phyloP scores from a whole-genome alignment of 2,113 vertebrate genomes.

The Puntigrus tetrazona region DNA sequence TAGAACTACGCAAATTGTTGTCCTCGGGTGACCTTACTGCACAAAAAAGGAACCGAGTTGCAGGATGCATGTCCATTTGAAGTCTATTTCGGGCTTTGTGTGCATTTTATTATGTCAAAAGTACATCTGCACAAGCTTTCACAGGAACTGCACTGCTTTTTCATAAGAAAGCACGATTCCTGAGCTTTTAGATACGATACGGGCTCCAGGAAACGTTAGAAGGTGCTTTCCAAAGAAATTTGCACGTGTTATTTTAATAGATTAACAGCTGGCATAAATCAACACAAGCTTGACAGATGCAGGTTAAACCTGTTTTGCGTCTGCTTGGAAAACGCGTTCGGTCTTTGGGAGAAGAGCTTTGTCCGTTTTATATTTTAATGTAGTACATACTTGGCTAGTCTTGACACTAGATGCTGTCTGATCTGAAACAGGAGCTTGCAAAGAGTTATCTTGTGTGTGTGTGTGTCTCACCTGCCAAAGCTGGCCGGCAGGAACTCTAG shows the following conservation, averaged over 20 bases:
- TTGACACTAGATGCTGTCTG: neutral
- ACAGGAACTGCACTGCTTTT: neutral
- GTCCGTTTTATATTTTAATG: neutral
- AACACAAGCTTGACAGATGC: neutral
- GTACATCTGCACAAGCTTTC: neutral
- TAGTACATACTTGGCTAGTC: neutral
- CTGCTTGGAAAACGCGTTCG: neutral
- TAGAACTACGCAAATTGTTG: neutral
- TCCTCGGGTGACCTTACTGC: neutral
- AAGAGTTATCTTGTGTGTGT: neutral
- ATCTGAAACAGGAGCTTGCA: neutral
- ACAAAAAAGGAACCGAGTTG: neutral
- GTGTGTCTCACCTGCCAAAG: slow-evolving; percentile 89
- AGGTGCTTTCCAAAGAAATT: neutral
- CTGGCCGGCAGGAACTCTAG: slow-evolving; percentile 96
- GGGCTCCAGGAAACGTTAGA: neutral
- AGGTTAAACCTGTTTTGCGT: neutral
- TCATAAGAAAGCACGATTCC: neutral
- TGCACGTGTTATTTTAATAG: neutral
- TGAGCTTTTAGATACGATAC: neutral
- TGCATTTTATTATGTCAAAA: neutral
- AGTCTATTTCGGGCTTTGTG: neutral
- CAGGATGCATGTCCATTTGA: neutral
- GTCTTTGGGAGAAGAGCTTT: neutral
- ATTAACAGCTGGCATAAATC: neutral